Evolutionary conservation across 1,140 invertebrate genomes (phyloP).

Genomic region (Bombus polaris): DNA sequence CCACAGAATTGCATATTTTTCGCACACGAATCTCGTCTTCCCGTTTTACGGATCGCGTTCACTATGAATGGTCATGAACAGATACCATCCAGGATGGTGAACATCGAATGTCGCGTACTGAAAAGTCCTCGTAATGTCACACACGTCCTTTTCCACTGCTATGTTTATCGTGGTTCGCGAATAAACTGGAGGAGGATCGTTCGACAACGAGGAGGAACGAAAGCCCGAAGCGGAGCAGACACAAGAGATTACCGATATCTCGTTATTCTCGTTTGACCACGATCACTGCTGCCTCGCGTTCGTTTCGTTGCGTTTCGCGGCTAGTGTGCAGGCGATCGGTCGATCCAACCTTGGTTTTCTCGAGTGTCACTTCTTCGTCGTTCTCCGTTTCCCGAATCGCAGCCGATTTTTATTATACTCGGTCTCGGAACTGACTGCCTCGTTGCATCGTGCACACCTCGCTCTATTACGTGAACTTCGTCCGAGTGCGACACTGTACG

Average conservation of each 20-base stretch:
- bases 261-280: slow-evolving; percentile 14
- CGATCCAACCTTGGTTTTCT: background rate
- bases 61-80: background rate
- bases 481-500: slow-evolving; percentile 2
- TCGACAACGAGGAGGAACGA: slow-evolving; percentile 5
- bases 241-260: slow-evolving; percentile 37
- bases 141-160: background rate
- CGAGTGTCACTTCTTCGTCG: background rate
- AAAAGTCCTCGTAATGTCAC: background rate
- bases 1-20: background rate
- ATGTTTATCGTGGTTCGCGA: background rate
- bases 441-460: too few species aligned
- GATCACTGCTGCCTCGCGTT: slow-evolving; percentile 16
- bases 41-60: background rate
- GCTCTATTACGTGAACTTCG: background rate
- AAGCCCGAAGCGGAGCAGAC: background rate
- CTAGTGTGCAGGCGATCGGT: background rate
- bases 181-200: background rate
- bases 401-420: background rate
- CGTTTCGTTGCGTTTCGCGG: background rate
- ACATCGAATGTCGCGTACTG: background rate
- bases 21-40: background rate
- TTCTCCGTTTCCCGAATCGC: too few species aligned
- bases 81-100: background rate
- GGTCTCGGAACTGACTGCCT: background rate